Conservation (phyloP, 1,140 invertebrate genomes). For the Trissolcus basalis region DNA sequence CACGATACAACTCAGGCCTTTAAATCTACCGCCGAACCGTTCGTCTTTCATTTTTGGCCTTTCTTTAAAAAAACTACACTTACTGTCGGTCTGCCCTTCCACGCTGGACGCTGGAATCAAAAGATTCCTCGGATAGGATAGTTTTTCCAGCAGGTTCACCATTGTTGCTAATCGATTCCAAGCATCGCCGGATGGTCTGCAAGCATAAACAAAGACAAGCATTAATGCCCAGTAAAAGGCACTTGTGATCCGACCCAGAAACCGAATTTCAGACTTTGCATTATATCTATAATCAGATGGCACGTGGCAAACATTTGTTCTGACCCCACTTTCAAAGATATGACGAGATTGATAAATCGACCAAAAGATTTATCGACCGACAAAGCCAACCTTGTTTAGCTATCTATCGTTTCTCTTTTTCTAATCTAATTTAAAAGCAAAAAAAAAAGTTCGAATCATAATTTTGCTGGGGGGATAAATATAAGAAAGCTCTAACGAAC, state of each 20-base stretch:
- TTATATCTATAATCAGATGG: conserved; percentile 10
- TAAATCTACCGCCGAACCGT: neutral
- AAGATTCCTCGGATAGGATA: conserved; percentile 77
- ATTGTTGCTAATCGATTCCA: conserved; percentile 87
- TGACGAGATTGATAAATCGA: neutral
- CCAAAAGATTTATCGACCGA: neutral
- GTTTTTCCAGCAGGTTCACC: conserved; percentile 83
- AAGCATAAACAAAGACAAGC: conserved; percentile 65
- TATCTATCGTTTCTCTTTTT: neutral
- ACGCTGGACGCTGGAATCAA: conserved; percentile 67
- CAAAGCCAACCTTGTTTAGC: neutral
- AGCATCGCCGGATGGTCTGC: conserved; percentile 84
- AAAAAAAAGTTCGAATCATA: too few relatives aligned
- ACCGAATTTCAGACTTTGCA: conserved; percentile 27
- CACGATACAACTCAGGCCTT: neutral
- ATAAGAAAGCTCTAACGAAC: neutral
- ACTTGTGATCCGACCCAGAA: conserved; percentile 37
- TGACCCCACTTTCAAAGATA: conserved; percentile 45
- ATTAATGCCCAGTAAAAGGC: conserved; percentile 12
- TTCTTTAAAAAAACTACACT: conserved; percentile 25
- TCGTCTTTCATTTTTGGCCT: neutral
- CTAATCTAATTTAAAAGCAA: neutral
- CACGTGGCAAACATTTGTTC: conserved; percentile 20
- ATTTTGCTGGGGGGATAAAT: too few relatives aligned
- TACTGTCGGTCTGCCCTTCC: conserved; percentile 66